Percentiles rank a stretch among this genome's conserved stretches.
These are phyloP conservation scores for Drosophila affinis DNA, from an alignment of 2,888 invertebrate genomes.

Conservation along the genomic window DNA sequence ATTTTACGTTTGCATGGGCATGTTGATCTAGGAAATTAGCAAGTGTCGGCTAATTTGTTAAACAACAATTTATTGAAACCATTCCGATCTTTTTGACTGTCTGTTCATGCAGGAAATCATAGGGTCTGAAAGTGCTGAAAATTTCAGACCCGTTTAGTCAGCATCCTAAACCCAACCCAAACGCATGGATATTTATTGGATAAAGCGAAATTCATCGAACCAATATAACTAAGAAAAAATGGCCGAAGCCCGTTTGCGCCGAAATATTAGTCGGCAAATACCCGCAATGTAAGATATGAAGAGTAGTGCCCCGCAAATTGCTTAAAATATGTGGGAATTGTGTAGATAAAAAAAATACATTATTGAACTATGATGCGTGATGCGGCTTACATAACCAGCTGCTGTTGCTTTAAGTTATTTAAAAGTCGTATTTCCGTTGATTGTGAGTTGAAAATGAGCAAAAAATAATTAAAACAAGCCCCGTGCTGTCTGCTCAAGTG, in stretches of 20 bases:
- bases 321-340: slow-evolving; percentile 9
- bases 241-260: slow-evolving; percentile 77
- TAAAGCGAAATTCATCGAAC: background rate
- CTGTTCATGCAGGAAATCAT: slow-evolving; percentile 31
- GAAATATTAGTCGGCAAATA: slow-evolving; percentile 73
- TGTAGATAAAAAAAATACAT: slow-evolving; percentile 9
- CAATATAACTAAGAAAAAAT: slow-evolving; percentile 43
- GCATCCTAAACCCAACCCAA: slow-evolving; percentile 30
- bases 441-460: slow-evolving; percentile 47
- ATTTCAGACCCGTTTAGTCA: slow-evolving; percentile 44
- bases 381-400: slow-evolving; percentile 55
- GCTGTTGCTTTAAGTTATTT: slow-evolving; percentile 54
- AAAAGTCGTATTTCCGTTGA: slow-evolving; percentile 70
- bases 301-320: background rate
- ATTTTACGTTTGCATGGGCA: slow-evolving; percentile 37
- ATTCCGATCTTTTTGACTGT: slow-evolving; percentile 44
- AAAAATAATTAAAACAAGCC: slow-evolving; percentile 38
- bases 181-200: slow-evolving; percentile 48
- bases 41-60: slow-evolving; percentile 59
- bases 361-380: slow-evolving; percentile 22
- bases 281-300: slow-evolving; percentile 74
- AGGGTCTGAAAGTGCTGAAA: slow-evolving; percentile 5
- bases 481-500: slow-evolving; percentile 28
- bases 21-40: slow-evolving; percentile 63
- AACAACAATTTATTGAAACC: slow-evolving; percentile 61